phyloP scores from a whole-genome alignment of 2,797 vertebrate species.

The Mormyrops attenuatus region DNA sequence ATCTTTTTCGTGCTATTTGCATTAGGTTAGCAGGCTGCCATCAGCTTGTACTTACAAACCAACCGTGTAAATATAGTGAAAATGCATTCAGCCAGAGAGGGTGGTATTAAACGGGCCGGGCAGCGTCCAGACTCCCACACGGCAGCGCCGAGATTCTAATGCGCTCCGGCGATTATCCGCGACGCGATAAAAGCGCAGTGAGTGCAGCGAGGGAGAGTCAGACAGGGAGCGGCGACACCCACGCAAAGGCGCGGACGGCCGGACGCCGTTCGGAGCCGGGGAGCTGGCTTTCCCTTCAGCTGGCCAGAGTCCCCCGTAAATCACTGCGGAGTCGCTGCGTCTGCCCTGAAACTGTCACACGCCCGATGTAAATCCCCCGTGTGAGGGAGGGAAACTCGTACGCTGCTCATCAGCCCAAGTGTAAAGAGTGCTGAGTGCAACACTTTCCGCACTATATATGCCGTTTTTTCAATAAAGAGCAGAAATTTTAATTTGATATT shows the following conservation, averaged over 20 bases:
- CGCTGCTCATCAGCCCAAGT: not conserved
- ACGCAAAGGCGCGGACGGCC: not conserved
- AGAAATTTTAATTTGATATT: not conserved
- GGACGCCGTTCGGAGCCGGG: too few species aligned
- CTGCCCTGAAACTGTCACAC: not conserved
- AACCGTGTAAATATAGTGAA: not conserved
- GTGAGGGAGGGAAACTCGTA: not conserved
- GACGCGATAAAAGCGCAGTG: not conserved
- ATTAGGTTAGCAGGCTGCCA: not conserved
- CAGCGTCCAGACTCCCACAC: not conserved
- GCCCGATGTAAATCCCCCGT: not conserved
- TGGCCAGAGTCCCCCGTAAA: not conserved
- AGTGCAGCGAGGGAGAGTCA: not conserved
- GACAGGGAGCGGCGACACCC: not conserved
- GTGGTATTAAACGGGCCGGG: not conserved
- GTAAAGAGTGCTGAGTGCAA: not conserved
- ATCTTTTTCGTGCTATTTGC: not conserved
- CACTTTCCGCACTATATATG: not conserved
- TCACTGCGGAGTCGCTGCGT: not conserved
- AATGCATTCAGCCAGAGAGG: not conserved
- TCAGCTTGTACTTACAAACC: not conserved
- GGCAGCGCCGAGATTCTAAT: not conserved
- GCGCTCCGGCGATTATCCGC: not conserved
- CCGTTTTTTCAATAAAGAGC: not conserved
- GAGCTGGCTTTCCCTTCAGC: not conserved